phyloP scores from a whole-genome alignment of 2,888 invertebrate genomes.

The Apodemia duryi region DNA sequence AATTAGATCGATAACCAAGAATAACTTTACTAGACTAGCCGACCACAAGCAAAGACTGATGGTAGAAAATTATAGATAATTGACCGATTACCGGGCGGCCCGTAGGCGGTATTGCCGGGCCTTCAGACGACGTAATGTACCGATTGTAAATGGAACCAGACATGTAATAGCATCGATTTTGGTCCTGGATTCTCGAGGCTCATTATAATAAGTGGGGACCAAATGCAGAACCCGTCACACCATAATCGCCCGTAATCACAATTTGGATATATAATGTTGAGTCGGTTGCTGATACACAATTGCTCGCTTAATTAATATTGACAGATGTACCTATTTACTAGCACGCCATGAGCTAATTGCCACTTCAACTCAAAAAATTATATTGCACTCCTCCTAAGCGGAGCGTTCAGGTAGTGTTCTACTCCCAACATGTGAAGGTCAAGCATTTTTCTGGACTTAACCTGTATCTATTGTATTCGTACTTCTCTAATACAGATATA shows the following conservation, averaged over 20 bases:
- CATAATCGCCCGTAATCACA: conserved; percentile 71
- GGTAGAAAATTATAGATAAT: conserved; percentile 77
- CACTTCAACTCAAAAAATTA: neutral
- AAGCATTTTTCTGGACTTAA: no score
- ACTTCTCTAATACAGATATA: no score
- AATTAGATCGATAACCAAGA: conserved; percentile 66
- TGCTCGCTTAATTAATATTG: conserved; percentile 2
- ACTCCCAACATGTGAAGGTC: no score
- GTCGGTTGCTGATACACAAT: neutral
- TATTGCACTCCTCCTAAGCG: no score
- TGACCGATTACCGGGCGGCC: conserved; percentile 66
- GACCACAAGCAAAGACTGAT: conserved; percentile 69
- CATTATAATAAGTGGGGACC: conserved; percentile 77
- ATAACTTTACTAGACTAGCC: conserved; percentile 56
- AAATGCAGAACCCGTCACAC: conserved; percentile 68
- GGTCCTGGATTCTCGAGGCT: conserved; percentile 67
- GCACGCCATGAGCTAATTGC: neutral
- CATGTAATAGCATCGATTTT: conserved; percentile 74
- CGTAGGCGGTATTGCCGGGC: conserved; percentile 42
- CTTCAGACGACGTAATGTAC: conserved; percentile 54
- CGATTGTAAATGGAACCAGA: conserved; percentile 72
- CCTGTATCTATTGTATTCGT: no score
- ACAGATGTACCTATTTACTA: neutral
- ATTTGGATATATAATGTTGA: conserved; percentile 36
- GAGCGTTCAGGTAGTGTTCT: no score